phyloP scores from a whole-genome alignment of 2,797 vertebrate species.

The Avahi laniger region DNA sequence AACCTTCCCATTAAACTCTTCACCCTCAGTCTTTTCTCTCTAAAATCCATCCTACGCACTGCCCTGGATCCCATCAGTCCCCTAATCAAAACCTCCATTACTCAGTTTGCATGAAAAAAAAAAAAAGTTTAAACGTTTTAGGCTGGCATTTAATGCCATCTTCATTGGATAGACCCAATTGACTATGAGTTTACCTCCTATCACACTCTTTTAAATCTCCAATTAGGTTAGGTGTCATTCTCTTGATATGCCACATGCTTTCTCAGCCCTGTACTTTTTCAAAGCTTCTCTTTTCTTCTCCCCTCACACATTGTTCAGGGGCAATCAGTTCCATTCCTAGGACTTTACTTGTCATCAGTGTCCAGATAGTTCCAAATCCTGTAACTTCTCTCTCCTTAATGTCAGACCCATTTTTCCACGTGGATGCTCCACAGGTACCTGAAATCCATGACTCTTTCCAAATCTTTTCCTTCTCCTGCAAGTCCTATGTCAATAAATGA shows the following conservation, averaged over 20 bases:
- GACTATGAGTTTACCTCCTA: not conserved
- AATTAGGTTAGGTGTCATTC: not conserved
- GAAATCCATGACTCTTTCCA: not conserved
- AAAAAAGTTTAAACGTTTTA: not conserved
- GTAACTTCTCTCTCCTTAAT: not conserved
- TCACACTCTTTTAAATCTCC: not conserved
- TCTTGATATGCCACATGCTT: not conserved
- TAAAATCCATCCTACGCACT: not conserved
- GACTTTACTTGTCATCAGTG: not conserved
- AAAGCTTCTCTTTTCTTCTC: not conserved
- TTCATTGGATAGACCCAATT: not conserved
- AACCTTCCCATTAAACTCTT: not conserved
- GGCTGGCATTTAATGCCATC: not conserved
- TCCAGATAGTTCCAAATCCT: not conserved
- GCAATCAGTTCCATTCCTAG: not conserved
- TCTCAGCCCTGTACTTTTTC: not conserved
- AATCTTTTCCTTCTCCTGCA: not conserved
- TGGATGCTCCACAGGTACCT: not conserved
- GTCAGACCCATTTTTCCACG: not conserved
- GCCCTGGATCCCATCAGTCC: not conserved
- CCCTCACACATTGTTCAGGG: not conserved
- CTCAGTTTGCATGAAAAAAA: not conserved
- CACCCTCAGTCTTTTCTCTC: not conserved
- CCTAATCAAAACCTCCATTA: not conserved
- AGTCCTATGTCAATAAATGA: not conserved